phyloP scores from a whole-genome alignment of 2,888 invertebrate species.

The Camptogramma bilineatum region DNA sequence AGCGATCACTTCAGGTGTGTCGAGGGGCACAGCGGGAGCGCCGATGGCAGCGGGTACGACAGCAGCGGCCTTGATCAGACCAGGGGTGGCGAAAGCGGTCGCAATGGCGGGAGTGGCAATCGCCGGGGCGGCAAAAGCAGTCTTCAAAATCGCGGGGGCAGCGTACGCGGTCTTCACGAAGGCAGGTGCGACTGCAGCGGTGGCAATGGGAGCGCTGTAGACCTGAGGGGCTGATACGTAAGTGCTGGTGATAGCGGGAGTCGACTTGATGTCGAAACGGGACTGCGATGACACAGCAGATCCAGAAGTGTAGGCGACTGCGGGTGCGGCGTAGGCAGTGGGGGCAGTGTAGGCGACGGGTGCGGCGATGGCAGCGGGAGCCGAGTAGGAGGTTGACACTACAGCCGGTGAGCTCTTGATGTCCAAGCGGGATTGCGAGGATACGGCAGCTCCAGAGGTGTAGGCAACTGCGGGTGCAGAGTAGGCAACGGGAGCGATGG shows the following conservation, averaged over 20 bases:
- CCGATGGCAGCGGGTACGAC: constrained; percentile 48
- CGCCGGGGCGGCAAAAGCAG: constrained; percentile 45
- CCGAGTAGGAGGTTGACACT: constrained; percentile 52
- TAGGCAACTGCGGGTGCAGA: constrained; percentile 46
- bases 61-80: constrained; percentile 48
- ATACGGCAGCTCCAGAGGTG: constrained; percentile 33
- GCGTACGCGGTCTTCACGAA: constrained; percentile 43
- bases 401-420: constrained; percentile 59
- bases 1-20: constrained; percentile 74
- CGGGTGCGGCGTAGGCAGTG: constrained; percentile 19
- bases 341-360: constrained; percentile 37
- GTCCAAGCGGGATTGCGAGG: constrained; percentile 59
- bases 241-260: constrained; percentile 69
- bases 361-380: constrained; percentile 45
- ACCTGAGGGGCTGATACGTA: constrained; percentile 55
- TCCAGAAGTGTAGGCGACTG: constrained; percentile 47
- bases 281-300: constrained; percentile 44
- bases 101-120: constrained; percentile 1
- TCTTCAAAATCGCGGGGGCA: constrained; percentile 32
- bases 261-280: constrained; percentile 56
- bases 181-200: constrained; percentile 52
- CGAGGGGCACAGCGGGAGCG: constrained; percentile 63
- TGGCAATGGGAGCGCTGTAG: constrained; percentile 59
- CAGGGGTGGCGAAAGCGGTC: constrained; percentile 41
- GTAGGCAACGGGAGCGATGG: constrained; percentile 32